phyloP scores from a whole-genome alignment of 2,888 invertebrate genomes.

The Lasioglossum leucozonium region DNA sequence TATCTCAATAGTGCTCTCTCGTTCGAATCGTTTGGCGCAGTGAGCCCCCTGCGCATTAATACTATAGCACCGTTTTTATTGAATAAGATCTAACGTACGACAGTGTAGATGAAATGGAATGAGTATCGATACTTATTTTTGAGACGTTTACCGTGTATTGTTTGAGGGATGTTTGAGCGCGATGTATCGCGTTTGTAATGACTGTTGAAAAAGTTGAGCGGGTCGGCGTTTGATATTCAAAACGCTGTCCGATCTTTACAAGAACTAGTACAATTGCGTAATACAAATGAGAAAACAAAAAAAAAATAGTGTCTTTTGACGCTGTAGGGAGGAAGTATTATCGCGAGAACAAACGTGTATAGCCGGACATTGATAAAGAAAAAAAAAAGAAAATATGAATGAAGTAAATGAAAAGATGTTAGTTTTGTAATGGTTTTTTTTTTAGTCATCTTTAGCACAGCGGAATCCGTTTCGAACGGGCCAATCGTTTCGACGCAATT shows the following conservation, averaged over 20 bases:
- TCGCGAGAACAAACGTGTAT: slow-evolving; percentile 59
- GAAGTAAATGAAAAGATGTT: slow-evolving; percentile 53
- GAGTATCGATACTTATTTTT: slow-evolving; percentile 64
- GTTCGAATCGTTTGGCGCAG: slow-evolving; percentile 33
- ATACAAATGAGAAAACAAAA: slow-evolving; percentile 33
- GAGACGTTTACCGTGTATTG: slow-evolving; percentile 52
- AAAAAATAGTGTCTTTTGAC: slow-evolving; percentile 46
- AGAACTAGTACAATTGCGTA: slow-evolving; percentile 43
- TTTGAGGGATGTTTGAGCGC: slow-evolving; percentile 34
- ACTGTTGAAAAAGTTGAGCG: slow-evolving; percentile 13
- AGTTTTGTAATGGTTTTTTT: slow-evolving; percentile 68
- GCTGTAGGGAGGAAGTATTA: slow-evolving; percentile 58
- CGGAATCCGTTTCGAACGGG: slow-evolving; percentile 11
- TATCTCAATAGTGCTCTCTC: slow-evolving; percentile 56
- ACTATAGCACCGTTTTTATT: slow-evolving; percentile 51
- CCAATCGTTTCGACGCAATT: slow-evolving; percentile 52
- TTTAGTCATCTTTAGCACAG: slow-evolving; percentile 45
- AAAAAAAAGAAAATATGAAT: slow-evolving; percentile 39
- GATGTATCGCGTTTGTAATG: slow-evolving; percentile 33
- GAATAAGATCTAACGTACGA: slow-evolving; percentile 53
- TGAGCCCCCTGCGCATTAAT: slow-evolving; percentile 21
- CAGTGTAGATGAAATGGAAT: slow-evolving; percentile 51
- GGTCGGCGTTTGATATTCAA: slow-evolving; percentile 40
- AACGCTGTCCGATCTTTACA: slow-evolving; percentile 26
- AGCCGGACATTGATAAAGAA: slow-evolving; percentile 44